phyloP scores from a whole-genome alignment of 2,797 vertebrate species.

The Labeo calbasu region DNA sequence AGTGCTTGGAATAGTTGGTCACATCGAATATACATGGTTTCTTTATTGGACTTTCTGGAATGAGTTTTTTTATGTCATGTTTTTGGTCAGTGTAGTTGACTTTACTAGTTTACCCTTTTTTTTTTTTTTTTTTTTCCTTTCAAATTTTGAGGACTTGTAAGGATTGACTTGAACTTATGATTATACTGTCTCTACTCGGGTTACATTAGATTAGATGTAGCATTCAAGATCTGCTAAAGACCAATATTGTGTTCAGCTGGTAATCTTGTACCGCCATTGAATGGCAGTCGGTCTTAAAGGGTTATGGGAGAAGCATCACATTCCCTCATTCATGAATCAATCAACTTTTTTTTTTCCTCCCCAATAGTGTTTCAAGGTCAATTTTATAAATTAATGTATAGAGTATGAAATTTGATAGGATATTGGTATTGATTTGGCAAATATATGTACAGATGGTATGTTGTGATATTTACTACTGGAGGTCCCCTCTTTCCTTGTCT shows the following conservation, averaged over 20 bases:
- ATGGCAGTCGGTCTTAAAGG: not conserved
- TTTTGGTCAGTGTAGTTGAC: not conserved
- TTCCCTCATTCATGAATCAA: slow-evolving; percentile 24
- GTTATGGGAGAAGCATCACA: slow-evolving; percentile 30
- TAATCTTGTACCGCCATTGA: not conserved
- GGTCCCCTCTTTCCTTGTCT: slow-evolving; percentile 67
- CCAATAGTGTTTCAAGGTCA: slow-evolving; percentile 16
- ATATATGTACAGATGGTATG: slow-evolving; percentile 36
- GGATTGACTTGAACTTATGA: not conserved
- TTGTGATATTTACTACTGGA: slow-evolving; percentile 62
- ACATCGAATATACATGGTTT: too few relatives aligned
- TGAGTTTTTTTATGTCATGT: not conserved
- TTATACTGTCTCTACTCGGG: not conserved
- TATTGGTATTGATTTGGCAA: slow-evolving; percentile 40
- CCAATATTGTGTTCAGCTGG: not conserved
- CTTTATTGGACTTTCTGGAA: not conserved
- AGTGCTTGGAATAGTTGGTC: not conserved
- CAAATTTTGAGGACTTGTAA: not conserved
- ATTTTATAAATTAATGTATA: not conserved
- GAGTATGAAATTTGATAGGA: not conserved
- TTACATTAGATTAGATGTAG: not conserved
- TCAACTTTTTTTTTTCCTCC: not conserved
- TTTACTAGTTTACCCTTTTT: not conserved
- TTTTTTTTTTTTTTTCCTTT: fast-evolving
- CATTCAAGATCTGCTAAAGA: not conserved